Evolutionary conservation across 2,113 vertebrate species (phyloP).

Genomic region (Macquaria ambigua): DNA sequence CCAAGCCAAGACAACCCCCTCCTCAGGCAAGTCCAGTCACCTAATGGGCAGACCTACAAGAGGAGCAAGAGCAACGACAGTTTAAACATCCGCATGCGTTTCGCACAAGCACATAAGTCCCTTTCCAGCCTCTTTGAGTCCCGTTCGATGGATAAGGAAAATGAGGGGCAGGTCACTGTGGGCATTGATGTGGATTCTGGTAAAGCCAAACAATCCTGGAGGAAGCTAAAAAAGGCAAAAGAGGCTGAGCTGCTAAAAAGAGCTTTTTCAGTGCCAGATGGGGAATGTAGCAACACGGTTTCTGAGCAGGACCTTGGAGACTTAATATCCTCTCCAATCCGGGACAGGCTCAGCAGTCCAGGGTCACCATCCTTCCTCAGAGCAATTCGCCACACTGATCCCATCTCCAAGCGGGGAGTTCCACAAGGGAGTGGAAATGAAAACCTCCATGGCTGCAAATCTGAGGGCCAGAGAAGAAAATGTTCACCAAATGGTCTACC

Average conservation of each 20-base stretch:
- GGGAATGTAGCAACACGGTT: not conserved
- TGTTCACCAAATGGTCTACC: conserved; percentile 71
- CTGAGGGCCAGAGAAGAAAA: conserved; percentile 76
- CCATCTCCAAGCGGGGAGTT: conserved; percentile 59
- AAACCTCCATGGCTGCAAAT: conserved; percentile 57
- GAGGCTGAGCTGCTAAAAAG: conserved; percentile 78
- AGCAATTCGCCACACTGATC: conserved; percentile 65
- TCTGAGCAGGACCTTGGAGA: conserved; percentile 33
- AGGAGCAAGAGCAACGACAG: conserved; percentile 83
- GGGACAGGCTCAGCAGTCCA: conserved; percentile 48
- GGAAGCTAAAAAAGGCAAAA: conserved; percentile 80
- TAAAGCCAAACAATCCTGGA: conserved; percentile 83
- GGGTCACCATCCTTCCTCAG: conserved; percentile 49
- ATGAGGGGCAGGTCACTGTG: conserved; percentile 66
- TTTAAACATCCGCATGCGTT: conserved; percentile 84
- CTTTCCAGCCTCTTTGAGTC: conserved; percentile 90
- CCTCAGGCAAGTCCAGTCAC: conserved; percentile 49
- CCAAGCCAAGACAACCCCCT: conserved; percentile 55
- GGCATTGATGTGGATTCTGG: conserved; percentile 79
- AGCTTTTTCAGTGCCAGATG: conserved; percentile 63
- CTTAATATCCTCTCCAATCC: not conserved
- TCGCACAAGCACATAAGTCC: conserved; percentile 89
- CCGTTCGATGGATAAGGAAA: conserved; percentile 84
- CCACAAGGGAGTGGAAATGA: conserved; percentile 56
- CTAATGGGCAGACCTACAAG: conserved; percentile 75